A percentile compares a stretch with the other conserved stretches of the same genome.
phyloP scores from a whole-genome alignment of 2,797 vertebrate genomes.

The Rhabdophis nuchalis region DNA sequence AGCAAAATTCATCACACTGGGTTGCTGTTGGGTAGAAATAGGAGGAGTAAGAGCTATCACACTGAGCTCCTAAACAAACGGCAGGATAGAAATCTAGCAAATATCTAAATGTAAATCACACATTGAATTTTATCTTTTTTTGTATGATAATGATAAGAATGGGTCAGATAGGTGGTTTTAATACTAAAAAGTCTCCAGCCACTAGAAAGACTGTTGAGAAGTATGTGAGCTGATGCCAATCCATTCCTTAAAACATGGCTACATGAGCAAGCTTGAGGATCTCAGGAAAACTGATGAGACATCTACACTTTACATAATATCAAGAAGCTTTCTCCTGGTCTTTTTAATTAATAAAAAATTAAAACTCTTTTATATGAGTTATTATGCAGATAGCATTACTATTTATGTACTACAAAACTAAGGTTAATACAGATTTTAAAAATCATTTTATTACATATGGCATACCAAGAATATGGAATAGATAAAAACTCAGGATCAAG shows the following conservation, averaged over 20 bases:
- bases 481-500: background rate
- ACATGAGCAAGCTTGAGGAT: background rate
- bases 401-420: background rate
- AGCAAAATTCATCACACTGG: background rate
- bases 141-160: background rate
- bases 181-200: background rate
- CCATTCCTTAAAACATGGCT: background rate
- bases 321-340: background rate
- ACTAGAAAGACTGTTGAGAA: background rate
- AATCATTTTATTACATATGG: background rate
- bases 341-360: background rate
- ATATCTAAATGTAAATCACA: background rate
- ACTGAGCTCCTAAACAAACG: background rate
- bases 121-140: background rate
- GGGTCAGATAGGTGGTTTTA: background rate
- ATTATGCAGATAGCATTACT: background rate
- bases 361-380: background rate
- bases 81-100: background rate
- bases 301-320: background rate
- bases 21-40: background rate
- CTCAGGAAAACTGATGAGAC: background rate
- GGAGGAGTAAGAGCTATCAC: background rate
- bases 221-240: background rate
- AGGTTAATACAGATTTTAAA: background rate
- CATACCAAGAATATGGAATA: background rate